Conservation (phyloP, 1,140 invertebrate species). For the Lucilia cuprina region DNA sequence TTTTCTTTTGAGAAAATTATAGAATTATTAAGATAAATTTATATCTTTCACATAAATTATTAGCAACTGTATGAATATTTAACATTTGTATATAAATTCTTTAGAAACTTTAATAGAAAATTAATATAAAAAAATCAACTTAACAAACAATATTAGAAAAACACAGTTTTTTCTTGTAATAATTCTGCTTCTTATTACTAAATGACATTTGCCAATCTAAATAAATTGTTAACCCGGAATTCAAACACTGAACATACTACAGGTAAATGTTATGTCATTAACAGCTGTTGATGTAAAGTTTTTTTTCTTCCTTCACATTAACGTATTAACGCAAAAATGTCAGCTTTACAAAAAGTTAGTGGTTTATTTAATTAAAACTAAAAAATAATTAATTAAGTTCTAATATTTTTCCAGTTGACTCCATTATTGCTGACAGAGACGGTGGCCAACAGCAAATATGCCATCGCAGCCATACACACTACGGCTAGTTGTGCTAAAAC, state of each 20-base stretch:
- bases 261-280: not conserved
- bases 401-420: not conserved
- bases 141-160: constrained; percentile 18
- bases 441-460: not conserved
- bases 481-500: constrained; percentile 69
- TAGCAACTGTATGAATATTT: not conserved
- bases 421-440: not conserved
- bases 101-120: constrained; percentile 5
- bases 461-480: constrained; percentile 65
- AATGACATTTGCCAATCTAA: not conserved
- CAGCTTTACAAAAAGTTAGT: constrained; percentile 13
- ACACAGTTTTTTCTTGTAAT: not conserved
- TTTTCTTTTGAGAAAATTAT: not conserved
- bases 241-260: not conserved
- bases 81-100: constrained; percentile 11
- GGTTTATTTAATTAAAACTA: not conserved
- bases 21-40: not conserved
- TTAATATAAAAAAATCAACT: not conserved
- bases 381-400: not conserved
- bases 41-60: not conserved
- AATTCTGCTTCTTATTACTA: not conserved
- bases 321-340: not conserved
- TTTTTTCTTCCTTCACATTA: not conserved
- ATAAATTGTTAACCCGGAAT: not conserved
- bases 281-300: constrained; percentile 11